Evolutionary conservation across 2,113 vertebrate species (phyloP).

Genomic region (Triplophysa siluroides): DNA sequence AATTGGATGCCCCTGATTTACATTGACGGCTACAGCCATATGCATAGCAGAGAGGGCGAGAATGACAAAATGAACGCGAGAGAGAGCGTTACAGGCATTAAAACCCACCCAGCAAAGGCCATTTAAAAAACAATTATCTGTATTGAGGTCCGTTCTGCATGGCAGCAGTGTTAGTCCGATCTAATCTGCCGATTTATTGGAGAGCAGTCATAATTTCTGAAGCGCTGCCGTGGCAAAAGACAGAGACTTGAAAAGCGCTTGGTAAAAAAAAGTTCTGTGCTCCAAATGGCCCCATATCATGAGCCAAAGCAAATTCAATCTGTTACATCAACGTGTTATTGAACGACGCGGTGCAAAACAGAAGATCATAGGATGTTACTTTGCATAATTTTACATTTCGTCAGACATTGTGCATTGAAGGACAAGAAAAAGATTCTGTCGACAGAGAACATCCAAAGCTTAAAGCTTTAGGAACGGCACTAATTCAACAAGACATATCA

Average conservation of each 20-base stretch:
- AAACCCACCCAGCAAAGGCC: slow-evolving; percentile 46
- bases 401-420: slow-evolving; percentile 21
- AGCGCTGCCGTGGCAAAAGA: slow-evolving; percentile 41
- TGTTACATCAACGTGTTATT: slow-evolving; percentile 46
- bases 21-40: slow-evolving; percentile 66
- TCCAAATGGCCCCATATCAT: slow-evolving; percentile 35
- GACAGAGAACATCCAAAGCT: too few species aligned
- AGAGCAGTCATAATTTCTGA: slow-evolving; percentile 45
- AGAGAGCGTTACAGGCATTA: slow-evolving; percentile 36
- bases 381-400: slow-evolving; percentile 43
- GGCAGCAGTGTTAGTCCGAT: slow-evolving; percentile 40
- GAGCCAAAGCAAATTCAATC: slow-evolving; percentile 51
- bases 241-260: slow-evolving; percentile 35
- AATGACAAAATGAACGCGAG: slow-evolving; percentile 34
- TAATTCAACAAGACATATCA: background rate
- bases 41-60: slow-evolving; percentile 40
- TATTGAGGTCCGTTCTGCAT: slow-evolving; percentile 52
- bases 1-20: slow-evolving; percentile 68
- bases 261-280: slow-evolving; percentile 44
- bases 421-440: slow-evolving; percentile 13
- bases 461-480: background rate
- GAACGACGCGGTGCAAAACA: slow-evolving; percentile 18
- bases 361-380: slow-evolving; percentile 41
- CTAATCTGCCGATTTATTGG: slow-evolving; percentile 46
- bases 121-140: slow-evolving; percentile 56